A percentile compares a stretch with the other conserved stretches of the same genome.
Evolutionary conservation across 2,797 vertebrate genomes (phyloP).

Genomic region (Acanthiza pusilla): DNA sequence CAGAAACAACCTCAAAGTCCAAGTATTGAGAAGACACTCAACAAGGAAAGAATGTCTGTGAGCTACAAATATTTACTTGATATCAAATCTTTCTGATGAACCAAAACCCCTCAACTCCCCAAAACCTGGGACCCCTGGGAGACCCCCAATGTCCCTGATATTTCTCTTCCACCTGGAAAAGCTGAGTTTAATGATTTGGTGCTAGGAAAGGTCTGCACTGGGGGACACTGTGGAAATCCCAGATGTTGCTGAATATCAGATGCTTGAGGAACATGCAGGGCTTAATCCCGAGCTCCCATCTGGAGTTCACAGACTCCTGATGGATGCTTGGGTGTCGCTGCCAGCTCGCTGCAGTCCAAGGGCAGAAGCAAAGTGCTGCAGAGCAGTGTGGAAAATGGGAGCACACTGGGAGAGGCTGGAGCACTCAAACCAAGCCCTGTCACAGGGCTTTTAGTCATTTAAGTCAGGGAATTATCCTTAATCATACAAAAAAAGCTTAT

Average conservation of each 20-base stretch:
- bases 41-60: not conserved
- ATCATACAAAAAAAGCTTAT: not conserved
- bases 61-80: not conserved
- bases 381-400: not conserved
- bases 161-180: not conserved
- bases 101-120: not conserved
- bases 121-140: not conserved
- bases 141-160: rapidly evolving
- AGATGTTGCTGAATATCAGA: not conserved
- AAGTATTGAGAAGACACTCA: not conserved
- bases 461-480: not conserved
- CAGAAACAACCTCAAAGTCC: not conserved
- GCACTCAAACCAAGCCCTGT: not conserved
- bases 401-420: not conserved
- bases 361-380: not conserved
- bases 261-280: not conserved
- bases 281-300: not conserved
- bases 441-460: not conserved
- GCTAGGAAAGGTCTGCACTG: not conserved
- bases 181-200: not conserved
- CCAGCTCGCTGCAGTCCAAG: not conserved
- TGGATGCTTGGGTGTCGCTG: not conserved
- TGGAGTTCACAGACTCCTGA: not conserved
- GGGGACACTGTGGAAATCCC: not conserved
- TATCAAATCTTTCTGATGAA: not conserved